Base-by-base conservation (phyloP, 2,797 vertebrate genomes). In the Gadopsis marmoratus region DNA sequence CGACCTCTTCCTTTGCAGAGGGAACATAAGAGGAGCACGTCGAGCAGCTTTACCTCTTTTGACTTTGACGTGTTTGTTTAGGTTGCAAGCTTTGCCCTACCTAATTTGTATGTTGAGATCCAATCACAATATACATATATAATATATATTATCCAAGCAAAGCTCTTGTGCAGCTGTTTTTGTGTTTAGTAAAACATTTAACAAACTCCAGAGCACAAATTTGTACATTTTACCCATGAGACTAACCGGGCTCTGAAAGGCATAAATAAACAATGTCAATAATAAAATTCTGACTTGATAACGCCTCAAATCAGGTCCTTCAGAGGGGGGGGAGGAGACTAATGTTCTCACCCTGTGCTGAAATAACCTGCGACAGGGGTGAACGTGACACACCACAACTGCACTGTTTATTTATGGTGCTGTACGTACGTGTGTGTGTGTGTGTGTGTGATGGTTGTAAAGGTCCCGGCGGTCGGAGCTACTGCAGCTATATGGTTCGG, bases 401-500 rank as follows among this genome's bases (percentile, higher is more conserved):
- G 37, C 69, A 2, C 47, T 26, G 53, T 81, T 78, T 89, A 71
- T 86, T 85, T 75, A 74, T 75, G 79, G 45, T 37, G 41, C 39
- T 63, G 59, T 10, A 1, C 17, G 11, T 58, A 16, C 47, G 68
- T 54, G 62, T 19, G 37, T 63, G 8, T 76, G 41, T 69, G 31
- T 61, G 58, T n/a, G 31, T 66, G 13, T 77, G 41, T 60, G 26
- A 2, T 19, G 13, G 50, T 54, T 50, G 68, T 33, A 33, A 69
- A 73, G 33, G 60, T 72, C 75, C 37, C 41, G 21, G 23, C 60
- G 13, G 51, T 29, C 9, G 70, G 82, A 84, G 72, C 64, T 29
- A 48, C 84, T 33, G 78, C 78, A 56, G 76, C 78, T 74, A 65
- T 78, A 68, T 5, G 56, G 68, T 56, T 62, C 66, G 43, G 61